Base-by-base conservation (phyloP, 2,113 vertebrate species). In the Pyrgilauda ruficollis region DNA sequence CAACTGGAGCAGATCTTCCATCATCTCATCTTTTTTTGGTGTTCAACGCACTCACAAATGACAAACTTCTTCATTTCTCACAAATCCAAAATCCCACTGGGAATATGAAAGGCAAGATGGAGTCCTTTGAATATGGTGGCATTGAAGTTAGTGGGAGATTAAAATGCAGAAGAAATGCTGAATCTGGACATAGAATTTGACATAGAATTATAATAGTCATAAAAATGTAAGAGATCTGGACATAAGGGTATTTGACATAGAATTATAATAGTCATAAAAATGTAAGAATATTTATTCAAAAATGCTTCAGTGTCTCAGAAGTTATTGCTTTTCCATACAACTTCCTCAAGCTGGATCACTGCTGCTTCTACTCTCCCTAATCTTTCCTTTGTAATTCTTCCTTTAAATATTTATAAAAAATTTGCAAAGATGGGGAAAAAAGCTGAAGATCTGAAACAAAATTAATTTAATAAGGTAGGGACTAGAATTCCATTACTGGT, bases 401-500 rank as follows among this genome's bases (percentile, higher is more conserved):
- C 81, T 94, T 96, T 89, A 90, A 94, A 89, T 81, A 95, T 93
- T 93, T 87, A 62, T 88, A 13, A 84, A 78, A 93, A 92, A 68
- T 13, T 93, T 87, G 84, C 77, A 85, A 81, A 89, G 84, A 96
- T 62, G n/a, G 61, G 58, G 53, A 33, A 77, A 86, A 93, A 94
- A 59, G 35, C 61, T 53, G 62, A 84, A 94, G 85, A 92, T 87
- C 56, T 94, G 81, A 93, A 94, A 94, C 74, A 72, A 85, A 97
- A 96, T 94, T 94, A 92, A 95, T 96, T 96, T 93, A 95, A 91
- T 96, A 91, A 89, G 41, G 87, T 75, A 82, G 55, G 56, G 64
- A 87, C 90, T 46, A 62, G 76, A 87, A 92, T 78, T 52, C 93
- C 47, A 91, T 96, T 96, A 96, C 50, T 95, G 72, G 79, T 86